Percentiles rank a stretch among this genome's conserved stretches.
Evolutionary conservation across 2,113 vertebrate species (phyloP).

Genomic region (Formicarius rufipectus): DNA sequence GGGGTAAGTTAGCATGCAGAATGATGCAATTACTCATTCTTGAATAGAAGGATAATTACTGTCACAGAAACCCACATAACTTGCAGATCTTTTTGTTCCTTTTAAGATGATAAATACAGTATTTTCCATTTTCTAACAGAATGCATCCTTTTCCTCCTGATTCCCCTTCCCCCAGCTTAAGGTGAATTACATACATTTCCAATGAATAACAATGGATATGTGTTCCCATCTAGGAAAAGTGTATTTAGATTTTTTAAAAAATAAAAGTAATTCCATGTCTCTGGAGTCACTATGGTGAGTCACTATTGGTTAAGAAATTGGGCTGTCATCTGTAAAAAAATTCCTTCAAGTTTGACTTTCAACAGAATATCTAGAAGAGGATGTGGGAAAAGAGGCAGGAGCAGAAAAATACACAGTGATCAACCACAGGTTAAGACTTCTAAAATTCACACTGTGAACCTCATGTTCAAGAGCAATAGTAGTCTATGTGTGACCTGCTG

Average conservation of each 20-base stretch:
- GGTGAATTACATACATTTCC: constrained; percentile 6
- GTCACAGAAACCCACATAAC: constrained; percentile 60
- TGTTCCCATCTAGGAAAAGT: not conserved
- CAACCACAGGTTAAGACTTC: not conserved
- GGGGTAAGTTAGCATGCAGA: constrained; percentile 33
- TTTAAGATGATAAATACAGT: constrained; percentile 64
- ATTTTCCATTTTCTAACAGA: constrained; percentile 46
- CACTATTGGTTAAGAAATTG: not conserved
- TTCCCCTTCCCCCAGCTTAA: not conserved
- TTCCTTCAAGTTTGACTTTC: not conserved
- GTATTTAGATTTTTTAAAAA: not conserved
- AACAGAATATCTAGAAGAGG: not conserved
- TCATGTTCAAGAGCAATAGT: not conserved
- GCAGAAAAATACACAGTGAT: not conserved
- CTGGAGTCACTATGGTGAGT: not conserved
- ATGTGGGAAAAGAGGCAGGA: not conserved
- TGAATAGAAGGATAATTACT: constrained; percentile 63
- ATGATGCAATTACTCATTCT: constrained; percentile 63
- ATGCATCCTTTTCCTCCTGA: constrained; percentile 34
- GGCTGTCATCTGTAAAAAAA: not conserved
- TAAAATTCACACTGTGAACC: not conserved
- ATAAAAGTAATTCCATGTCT: not conserved
- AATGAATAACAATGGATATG: constrained; percentile 22
- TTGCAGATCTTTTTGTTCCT: constrained; percentile 64
- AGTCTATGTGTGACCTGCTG: not conserved